These are phyloP conservation scores for Ornithoptera priamus DNA, from an alignment of 2,888 invertebrate genomes.

Conservation along the genomic window DNA sequence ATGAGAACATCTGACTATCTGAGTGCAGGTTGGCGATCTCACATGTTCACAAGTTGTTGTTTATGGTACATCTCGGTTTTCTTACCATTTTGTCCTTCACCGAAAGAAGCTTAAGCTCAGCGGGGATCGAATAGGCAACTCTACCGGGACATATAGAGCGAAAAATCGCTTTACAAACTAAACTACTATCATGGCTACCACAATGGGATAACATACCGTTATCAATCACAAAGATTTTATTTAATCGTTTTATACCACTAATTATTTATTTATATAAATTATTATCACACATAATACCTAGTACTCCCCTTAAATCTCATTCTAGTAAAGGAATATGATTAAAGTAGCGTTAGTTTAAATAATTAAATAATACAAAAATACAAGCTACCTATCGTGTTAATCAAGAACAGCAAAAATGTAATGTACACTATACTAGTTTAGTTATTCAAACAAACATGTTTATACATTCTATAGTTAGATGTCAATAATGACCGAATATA, in stretches of 20 bases:
- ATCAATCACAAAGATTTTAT: slow-evolving; percentile 12
- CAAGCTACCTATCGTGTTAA: slow-evolving; percentile 19
- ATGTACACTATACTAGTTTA: slow-evolving; percentile 15
- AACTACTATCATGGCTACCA: neutral
- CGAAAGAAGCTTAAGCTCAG: too few relatives aligned
- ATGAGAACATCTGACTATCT: too few relatives aligned
- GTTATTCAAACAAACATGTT: slow-evolving; percentile 5
- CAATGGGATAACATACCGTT: slow-evolving; percentile 9
- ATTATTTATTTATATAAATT: neutral
- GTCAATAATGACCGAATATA: slow-evolving; percentile 51
- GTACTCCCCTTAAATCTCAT: slow-evolving; percentile 4
- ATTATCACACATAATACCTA: neutral
- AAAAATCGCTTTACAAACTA: too few relatives aligned
- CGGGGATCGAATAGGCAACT: too few relatives aligned
- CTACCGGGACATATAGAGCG: too few relatives aligned
- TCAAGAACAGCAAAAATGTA: slow-evolving; percentile 6
- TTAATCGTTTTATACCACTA: neutral
- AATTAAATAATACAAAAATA: slow-evolving; percentile 14
- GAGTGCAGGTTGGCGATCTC: too few relatives aligned
- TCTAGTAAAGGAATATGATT: slow-evolving; percentile 77
- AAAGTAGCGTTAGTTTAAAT: slow-evolving; percentile 37
- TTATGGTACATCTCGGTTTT: too few relatives aligned
- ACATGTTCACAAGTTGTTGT: too few relatives aligned
- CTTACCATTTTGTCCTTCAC: too few relatives aligned
- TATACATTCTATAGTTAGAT: slow-evolving; percentile 24